Conservation (phyloP, 1,140 invertebrate species). For the Aphidius ervi region DNA sequence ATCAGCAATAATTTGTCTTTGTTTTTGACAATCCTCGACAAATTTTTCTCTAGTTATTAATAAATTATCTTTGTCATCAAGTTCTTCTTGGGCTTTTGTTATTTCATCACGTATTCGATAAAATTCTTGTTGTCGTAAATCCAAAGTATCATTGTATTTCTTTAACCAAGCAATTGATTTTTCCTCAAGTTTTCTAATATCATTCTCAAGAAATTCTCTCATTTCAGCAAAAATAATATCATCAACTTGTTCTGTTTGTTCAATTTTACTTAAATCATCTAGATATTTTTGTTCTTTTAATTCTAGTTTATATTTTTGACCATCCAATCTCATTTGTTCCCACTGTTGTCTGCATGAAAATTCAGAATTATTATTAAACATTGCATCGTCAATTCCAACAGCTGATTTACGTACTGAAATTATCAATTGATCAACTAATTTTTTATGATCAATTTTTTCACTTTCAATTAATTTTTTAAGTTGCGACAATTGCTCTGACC, state of each 20-base stretch:
- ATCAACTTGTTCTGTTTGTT: slow-evolving; percentile 24
- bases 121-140: slow-evolving; percentile 31
- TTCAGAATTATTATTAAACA: slow-evolving; percentile 21
- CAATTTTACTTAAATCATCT: slow-evolving; percentile 24
- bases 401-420: slow-evolving; percentile 13
- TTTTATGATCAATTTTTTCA: slow-evolving; percentile 22
- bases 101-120: slow-evolving; percentile 28
- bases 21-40: slow-evolving; percentile 29
- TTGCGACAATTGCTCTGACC: slow-evolving; percentile 26
- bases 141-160: slow-evolving; percentile 34
- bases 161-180: slow-evolving; percentile 32
- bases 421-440: slow-evolving; percentile 19
- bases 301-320: slow-evolving; percentile 26
- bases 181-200: slow-evolving; percentile 30
- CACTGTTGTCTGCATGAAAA: slow-evolving; percentile 28
- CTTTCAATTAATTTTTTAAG: slow-evolving; percentile 24
- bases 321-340: slow-evolving; percentile 33
- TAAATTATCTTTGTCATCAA: slow-evolving; percentile 27
- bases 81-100: slow-evolving; percentile 29
- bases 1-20: slow-evolving; percentile 21
- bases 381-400: slow-evolving; percentile 22
- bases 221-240: slow-evolving; percentile 31
- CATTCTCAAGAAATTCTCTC: slow-evolving; percentile 21
- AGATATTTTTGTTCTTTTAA: slow-evolving; percentile 25
- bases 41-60: slow-evolving; percentile 27